Base-by-base conservation (phyloP, 2,113 vertebrate species). In the Larimichthys polyactis region DNA sequence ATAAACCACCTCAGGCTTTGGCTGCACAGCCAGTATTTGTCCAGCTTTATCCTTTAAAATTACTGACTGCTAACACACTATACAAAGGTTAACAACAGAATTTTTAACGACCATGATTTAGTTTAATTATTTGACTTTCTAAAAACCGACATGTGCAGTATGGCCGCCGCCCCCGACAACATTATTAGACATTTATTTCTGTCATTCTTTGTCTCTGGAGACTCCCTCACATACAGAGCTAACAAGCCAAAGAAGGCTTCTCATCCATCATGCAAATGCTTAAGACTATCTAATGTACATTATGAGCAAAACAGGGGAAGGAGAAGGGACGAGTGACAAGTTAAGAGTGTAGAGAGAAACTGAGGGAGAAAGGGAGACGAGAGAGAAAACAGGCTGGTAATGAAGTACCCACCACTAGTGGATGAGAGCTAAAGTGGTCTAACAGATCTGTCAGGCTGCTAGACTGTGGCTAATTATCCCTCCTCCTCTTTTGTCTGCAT, bases 381-480 rank as follows among this genome's bases (percentile, higher is more conserved):
- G 64, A 58, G 78, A 82, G 74, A 79, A 72, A 83, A 88, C 73
- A 78, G 88, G 74, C 82, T 71, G 79, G 80, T 93, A 93, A 94
- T 93, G 90, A 91, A 93, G 89, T 90, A 82, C 55, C 90, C 85
- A 82, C 17, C 82, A 80, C 81, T 81, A 85, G 89, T 87, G 81
- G 79, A 89, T 85, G 83, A 91, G 83, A 87, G 86, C 78, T 91
- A 90, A 91, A 93, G 92, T 90, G 91, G 86, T 91, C 88, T 83
- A 90, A 91, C 84, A 86, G 86, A 91, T 89, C 89, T 93, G 93
- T 92, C 93, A 92, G 85, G 66, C 90, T 91, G 91, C 90, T 91
- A 88, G 91, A 93, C 91, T 89, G 82, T 86, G 85, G 91, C 89
- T 94, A 93, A 94, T 93, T 94, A 93, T 87, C 88, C 79, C 83